phyloP scores from a whole-genome alignment of 2,797 vertebrate genomes.

The Malacoctenus gilli region DNA sequence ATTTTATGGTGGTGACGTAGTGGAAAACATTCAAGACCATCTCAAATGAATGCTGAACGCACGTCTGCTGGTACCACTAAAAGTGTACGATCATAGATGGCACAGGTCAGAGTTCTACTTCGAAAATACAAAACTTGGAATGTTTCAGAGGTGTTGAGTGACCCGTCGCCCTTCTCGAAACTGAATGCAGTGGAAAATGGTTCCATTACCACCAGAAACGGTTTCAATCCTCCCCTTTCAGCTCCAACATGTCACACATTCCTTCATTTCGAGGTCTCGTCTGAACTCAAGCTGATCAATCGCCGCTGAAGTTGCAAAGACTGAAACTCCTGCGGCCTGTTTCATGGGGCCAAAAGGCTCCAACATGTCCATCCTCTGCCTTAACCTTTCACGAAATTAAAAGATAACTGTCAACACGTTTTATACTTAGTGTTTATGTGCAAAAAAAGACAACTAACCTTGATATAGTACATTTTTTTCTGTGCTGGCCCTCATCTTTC shows the following conservation, averaged over 20 bases:
- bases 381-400: background rate
- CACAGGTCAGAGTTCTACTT: too few relatives aligned
- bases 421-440: background rate
- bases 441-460: background rate
- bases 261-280: constrained; percentile 48
- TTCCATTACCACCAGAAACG: constrained; percentile 6
- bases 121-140: constrained; percentile 49
- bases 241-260: constrained; percentile 19
- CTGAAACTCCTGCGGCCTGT: too few relatives aligned
- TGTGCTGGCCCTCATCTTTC: constrained; percentile 6
- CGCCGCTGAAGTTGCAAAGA: constrained; percentile 10
- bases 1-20: too few relatives aligned
- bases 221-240: constrained; percentile 3
- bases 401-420: background rate
- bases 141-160: constrained; percentile 39
- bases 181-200: constrained; percentile 26
- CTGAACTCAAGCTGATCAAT: constrained; percentile 4
- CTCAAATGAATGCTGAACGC: too few relatives aligned
- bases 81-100: too few relatives aligned
- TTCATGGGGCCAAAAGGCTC: too few relatives aligned
- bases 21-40: too few relatives aligned
- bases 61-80: constrained; percentile 20
- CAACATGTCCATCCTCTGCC: background rate
- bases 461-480: constrained; percentile 9
- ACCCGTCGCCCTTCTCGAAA: constrained; percentile 22